phyloP scores from a whole-genome alignment of 2,888 invertebrate genomes.

The Poecilobothrus nobilitatus region DNA sequence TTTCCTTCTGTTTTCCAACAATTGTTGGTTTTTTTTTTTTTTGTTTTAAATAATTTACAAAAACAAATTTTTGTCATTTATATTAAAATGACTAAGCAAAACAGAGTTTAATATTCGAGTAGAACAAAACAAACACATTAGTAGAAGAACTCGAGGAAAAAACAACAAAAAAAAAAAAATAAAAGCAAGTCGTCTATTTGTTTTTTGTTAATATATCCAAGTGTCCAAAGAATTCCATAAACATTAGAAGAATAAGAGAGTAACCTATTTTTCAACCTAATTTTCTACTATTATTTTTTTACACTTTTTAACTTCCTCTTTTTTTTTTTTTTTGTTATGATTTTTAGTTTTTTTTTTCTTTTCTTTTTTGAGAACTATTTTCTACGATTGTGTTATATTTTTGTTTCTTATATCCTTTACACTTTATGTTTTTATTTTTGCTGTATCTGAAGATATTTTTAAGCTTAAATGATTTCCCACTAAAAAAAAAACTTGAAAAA shows the following conservation, averaged over 20 bases:
- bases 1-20: too few species aligned
- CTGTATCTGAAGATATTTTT: neutral
- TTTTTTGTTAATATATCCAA: too few species aligned
- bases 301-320: slow-evolving; percentile 1
- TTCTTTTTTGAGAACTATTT: neutral
- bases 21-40: too few species aligned
- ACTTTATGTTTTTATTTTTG: neutral
- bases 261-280: slow-evolving; percentile 6
- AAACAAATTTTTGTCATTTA: too few species aligned
- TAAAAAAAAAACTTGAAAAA: neutral
- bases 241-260: neutral
- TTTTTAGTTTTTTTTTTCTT: too few species aligned
- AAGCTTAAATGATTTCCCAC: neutral
- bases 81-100: neutral
- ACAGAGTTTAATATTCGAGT: too few species aligned
- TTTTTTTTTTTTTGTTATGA: neutral
- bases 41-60: too few species aligned
- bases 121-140: too few species aligned
- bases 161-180: too few species aligned
- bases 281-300: neutral
- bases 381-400: neutral
- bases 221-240: neutral
- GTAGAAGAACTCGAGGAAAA: too few species aligned
- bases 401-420: neutral
- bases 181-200: too few species aligned